phyloP scores from a whole-genome alignment of 2,888 invertebrate species.

The Pseudoips prasinana region DNA sequence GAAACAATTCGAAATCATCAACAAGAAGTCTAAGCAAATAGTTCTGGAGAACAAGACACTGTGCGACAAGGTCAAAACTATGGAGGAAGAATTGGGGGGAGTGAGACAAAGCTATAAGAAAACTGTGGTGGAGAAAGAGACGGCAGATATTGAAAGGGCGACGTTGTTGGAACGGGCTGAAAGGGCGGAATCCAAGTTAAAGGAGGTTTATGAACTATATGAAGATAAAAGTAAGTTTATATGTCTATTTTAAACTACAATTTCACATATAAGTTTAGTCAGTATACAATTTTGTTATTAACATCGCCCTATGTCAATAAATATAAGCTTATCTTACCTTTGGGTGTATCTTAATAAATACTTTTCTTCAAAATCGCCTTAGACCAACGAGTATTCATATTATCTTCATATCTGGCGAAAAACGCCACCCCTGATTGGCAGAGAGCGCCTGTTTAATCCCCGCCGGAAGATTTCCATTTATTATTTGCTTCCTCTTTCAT shows the following conservation, averaged over 20 bases:
- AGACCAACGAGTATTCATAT: no score
- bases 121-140: constrained; percentile 68
- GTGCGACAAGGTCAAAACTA: constrained; percentile 52
- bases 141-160: constrained; percentile 65
- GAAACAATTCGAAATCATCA: constrained; percentile 86
- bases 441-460: no score
- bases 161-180: constrained; percentile 84
- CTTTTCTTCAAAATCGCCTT: no score
- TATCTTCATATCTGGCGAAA: no score
- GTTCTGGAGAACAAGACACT: constrained; percentile 86
- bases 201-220: constrained; percentile 87
- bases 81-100: constrained; percentile 59
- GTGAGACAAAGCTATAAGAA: constrained; percentile 70
- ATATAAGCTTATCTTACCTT: no score
- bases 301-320: no score
- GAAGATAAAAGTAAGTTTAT: constrained; percentile 85
- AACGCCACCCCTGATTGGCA: no score
- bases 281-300: no score
- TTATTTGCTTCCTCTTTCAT: no score
- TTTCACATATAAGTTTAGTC: neutral
- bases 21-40: constrained; percentile 86
- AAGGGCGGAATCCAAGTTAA: constrained; percentile 86
- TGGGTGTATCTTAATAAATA: no score
- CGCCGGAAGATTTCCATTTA: no score
- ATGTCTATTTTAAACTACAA: constrained; percentile 1